Evolutionary conservation across 2,113 vertebrate genomes (phyloP).

Genomic region (Arvicanthis niloticus): DNA sequence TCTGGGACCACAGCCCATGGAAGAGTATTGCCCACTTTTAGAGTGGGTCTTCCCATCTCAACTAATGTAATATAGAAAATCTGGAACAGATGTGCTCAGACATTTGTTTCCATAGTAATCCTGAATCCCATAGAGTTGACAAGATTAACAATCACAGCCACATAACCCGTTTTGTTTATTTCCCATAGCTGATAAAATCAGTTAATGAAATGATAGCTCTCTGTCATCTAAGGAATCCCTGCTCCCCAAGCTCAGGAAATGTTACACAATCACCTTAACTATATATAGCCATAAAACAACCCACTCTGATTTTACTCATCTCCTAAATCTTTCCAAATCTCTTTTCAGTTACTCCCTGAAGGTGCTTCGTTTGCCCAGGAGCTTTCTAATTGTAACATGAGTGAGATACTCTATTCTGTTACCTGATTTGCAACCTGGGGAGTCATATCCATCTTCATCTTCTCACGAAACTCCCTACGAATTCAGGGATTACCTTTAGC

Average conservation of each 20-base stretch:
- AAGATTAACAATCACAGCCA: not conserved
- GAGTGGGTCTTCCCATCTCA: not conserved
- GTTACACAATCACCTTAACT: not conserved
- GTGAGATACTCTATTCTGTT: not conserved
- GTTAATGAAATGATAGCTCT: not conserved
- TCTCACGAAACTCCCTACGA: not conserved
- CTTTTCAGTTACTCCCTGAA: not conserved
- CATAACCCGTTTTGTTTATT: not conserved
- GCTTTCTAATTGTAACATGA: conserved; percentile 1
- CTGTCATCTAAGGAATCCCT: not conserved
- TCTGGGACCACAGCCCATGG: no score
- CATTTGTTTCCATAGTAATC: not conserved
- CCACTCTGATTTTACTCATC: not conserved
- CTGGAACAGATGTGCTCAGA: not conserved
- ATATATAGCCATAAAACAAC: not conserved
- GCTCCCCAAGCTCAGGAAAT: not conserved
- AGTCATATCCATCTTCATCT: not conserved
- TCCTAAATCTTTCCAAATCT: conserved; percentile 4
- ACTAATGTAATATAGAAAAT: no score
- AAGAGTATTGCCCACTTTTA: no score
- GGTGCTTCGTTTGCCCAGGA: not conserved
- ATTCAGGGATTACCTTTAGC: not conserved
- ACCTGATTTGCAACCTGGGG: not conserved
- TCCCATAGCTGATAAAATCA: conserved; percentile 33
- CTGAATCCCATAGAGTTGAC: not conserved